Conservation (phyloP, 2,888 invertebrate species). For the Campaea margaritaria region DNA sequence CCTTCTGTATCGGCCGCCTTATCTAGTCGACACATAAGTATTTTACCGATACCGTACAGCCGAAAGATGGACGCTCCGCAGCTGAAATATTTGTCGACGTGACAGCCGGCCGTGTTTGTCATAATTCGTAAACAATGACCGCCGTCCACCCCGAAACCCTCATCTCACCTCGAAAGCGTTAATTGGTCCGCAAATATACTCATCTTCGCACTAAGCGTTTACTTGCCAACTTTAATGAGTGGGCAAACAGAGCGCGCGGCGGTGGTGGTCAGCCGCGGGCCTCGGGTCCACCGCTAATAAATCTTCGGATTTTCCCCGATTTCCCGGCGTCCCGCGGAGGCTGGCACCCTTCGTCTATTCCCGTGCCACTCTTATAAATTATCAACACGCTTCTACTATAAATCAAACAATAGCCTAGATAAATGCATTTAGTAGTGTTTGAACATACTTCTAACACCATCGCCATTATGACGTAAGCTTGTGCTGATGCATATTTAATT, state of each 20-base stretch:
- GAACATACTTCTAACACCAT: constrained; percentile 74
- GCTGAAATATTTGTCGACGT: constrained; percentile 43
- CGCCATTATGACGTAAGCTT: constrained; percentile 58
- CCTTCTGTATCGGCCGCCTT: constrained; percentile 73
- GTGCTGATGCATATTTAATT: constrained; percentile 64
- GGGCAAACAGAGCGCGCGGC: constrained; percentile 74
- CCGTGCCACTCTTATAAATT: constrained; percentile 81
- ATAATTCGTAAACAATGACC: constrained; percentile 71
- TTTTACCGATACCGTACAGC: constrained; percentile 59
- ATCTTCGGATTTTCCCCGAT: constrained; percentile 83
- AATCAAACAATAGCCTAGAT: constrained; percentile 80
- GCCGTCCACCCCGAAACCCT: constrained; percentile 67
- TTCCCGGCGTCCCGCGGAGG: constrained; percentile 76
- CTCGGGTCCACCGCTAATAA: constrained; percentile 74
- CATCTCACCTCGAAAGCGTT: constrained; percentile 80
- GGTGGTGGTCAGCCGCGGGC: constrained; percentile 70
- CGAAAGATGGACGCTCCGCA: constrained; percentile 52
- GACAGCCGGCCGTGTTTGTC: constrained; percentile 51
- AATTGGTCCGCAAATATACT: constrained; percentile 84
- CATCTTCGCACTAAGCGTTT: constrained; percentile 82
- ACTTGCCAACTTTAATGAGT: constrained; percentile 82
- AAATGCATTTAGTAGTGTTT: constrained; percentile 84
- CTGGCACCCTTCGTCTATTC: constrained; percentile 66
- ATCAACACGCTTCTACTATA: constrained; percentile 82
- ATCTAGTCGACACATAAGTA: constrained; percentile 71